A percentile compares a stretch with the other conserved stretches of the same genome.
phyloP scores from a whole-genome alignment of 2,797 vertebrate genomes.

The Pteronotus mesoamericanus region DNA sequence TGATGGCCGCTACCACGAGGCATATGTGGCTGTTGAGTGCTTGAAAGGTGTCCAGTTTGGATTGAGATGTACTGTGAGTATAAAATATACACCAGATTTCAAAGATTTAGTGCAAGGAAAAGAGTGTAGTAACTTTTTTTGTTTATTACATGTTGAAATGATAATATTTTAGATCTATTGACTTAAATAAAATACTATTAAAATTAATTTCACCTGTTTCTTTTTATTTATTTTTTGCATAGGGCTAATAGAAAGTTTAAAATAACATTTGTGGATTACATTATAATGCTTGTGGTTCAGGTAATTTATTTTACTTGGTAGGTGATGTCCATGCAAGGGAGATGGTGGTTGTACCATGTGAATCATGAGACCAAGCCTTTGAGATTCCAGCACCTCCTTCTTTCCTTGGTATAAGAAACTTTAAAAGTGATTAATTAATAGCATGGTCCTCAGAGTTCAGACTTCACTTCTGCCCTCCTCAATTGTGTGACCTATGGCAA shows the following conservation, averaged over 20 bases:
- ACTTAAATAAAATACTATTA: neutral
- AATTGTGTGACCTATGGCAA: neutral
- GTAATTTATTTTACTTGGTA: neutral
- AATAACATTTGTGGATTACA: neutral
- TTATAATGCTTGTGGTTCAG: neutral
- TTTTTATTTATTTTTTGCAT: neutral
- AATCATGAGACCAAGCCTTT: neutral
- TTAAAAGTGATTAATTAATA: neutral
- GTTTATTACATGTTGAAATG: neutral
- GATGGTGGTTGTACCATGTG: neutral
- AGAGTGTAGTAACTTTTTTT: neutral
- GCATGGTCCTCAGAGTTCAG: neutral
- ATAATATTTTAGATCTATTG: neutral
- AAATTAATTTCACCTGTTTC: neutral
- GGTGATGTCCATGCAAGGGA: neutral
- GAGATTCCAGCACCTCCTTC: neutral
- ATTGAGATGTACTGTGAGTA: neutral
- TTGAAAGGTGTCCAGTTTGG: neutral
- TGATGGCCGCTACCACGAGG: neutral
- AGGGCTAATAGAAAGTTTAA: neutral
- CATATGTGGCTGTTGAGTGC: neutral
- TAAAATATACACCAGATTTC: neutral
- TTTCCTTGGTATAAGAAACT: neutral
- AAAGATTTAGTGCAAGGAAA: neutral
- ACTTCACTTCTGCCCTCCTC: neutral